These are phyloP conservation scores for Gymnothorax reevesii DNA, from an alignment of 2,797 vertebrate genomes.

Conservation along the genomic window DNA sequence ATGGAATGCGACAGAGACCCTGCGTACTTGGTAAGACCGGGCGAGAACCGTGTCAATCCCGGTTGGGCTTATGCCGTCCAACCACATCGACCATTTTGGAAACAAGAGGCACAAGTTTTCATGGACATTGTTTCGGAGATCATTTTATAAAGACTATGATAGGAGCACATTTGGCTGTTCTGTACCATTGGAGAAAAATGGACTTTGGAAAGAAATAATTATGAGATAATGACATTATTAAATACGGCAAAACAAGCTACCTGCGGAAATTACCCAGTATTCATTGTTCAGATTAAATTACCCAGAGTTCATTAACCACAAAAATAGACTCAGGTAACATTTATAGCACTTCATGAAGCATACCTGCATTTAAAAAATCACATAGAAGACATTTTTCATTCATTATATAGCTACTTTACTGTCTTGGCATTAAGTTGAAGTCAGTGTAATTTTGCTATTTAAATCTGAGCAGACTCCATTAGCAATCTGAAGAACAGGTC, in stretches of 20 bases:
- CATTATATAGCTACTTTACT: background rate
- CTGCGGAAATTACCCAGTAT: background rate
- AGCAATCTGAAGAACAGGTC: background rate
- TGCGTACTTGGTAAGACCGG: conserved; percentile 39
- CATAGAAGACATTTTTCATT: background rate
- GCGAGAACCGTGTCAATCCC: conserved; percentile 51
- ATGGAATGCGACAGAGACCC: conserved; percentile 13
- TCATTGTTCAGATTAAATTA: too few species aligned
- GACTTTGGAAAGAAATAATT: background rate
- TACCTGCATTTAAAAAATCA: background rate
- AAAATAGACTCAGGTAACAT: background rate
- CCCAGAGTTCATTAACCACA: background rate
- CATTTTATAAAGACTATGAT: background rate
- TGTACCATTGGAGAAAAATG: background rate
- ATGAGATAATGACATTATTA: background rate
- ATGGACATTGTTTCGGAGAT: background rate
- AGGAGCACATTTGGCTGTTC: background rate
- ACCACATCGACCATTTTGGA: conserved; percentile 15
- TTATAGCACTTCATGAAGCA: background rate
- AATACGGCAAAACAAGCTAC: conserved; percentile 1
- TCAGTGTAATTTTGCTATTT: background rate
- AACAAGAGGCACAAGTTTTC: conserved; percentile 19
- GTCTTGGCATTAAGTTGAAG: background rate
- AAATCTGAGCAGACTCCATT: background rate
- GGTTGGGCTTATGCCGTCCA: conserved; percentile 41